Conservation (phyloP, 2,113 vertebrate species). For the Microtus pennsylvanicus region DNA sequence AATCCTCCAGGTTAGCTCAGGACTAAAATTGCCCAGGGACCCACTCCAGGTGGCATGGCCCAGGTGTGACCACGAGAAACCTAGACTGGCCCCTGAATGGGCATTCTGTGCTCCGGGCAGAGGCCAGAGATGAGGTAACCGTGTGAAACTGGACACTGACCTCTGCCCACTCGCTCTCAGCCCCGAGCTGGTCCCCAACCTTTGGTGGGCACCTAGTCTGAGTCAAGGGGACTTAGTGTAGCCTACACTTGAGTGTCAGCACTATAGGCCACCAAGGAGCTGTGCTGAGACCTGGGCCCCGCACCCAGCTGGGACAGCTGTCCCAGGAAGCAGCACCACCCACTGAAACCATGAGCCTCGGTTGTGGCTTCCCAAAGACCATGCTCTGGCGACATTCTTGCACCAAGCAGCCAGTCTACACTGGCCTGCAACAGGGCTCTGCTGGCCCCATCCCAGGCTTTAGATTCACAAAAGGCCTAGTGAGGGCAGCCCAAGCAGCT, state of each 20-base stretch:
- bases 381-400: not conserved
- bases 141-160: not conserved
- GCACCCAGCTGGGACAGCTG: not conserved
- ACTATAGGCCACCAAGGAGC: not conserved
- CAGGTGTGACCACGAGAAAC: not conserved
- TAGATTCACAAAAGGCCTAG: not conserved
- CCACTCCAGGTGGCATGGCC: not conserved
- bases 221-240: not conserved
- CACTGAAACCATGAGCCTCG: not conserved
- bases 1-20: not conserved
- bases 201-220: not conserved
- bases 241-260: not conserved
- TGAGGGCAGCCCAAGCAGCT: rapidly evolving
- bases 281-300: not conserved
- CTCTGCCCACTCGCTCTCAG: not conserved
- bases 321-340: not conserved
- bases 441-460: not conserved
- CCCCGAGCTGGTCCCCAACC: not conserved
- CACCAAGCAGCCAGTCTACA: not conserved
- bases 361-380: not conserved
- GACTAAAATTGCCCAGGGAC: not conserved
- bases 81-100: not conserved
- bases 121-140: too few species aligned
- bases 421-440: not conserved
- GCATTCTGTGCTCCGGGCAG: not conserved